Evolutionary conservation across 2,888 invertebrate species (phyloP).

Genomic region (Trissoscelio sp.): DNA sequence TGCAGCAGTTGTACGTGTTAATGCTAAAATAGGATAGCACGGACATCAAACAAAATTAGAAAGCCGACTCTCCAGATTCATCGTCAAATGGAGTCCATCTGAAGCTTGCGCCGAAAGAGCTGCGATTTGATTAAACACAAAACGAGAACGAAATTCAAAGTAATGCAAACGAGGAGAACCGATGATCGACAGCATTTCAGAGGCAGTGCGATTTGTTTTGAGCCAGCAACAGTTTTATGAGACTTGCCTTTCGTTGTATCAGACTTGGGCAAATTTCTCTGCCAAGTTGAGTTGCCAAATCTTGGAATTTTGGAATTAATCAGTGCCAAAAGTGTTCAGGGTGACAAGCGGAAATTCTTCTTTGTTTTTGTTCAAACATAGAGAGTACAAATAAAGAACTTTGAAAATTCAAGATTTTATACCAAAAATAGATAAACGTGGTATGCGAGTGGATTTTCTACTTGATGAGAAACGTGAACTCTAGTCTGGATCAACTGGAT

Average conservation of each 20-base stretch:
- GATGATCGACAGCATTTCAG: constrained; percentile 11
- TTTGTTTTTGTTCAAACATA: not conserved
- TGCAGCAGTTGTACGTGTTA: constrained; percentile 75
- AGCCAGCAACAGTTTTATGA: constrained; percentile 19
- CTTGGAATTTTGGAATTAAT: constrained; percentile 26
- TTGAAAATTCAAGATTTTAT: not conserved
- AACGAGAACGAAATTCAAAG: not conserved
- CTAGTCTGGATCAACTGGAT: no score
- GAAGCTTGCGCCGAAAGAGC: not conserved
- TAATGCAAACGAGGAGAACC: not conserved
- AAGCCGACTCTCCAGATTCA: constrained; percentile 62
- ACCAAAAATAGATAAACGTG: no score
- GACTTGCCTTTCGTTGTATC: constrained; percentile 16
- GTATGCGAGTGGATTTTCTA: no score
- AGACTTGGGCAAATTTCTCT: constrained; percentile 14
- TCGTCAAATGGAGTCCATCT: constrained; percentile 23
- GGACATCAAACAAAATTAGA: constrained; percentile 76
- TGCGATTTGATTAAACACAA: not conserved
- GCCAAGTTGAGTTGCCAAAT: constrained; percentile 26
- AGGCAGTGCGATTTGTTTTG: not conserved
- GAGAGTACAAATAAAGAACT: not conserved
- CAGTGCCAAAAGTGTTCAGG: constrained; percentile 38
- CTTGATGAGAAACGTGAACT: no score
- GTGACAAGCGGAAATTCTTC: not conserved
- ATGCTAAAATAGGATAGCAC: constrained; percentile 79